phyloP scores from a whole-genome alignment of 2,113 vertebrate genomes.

The Psephotus haematonotus region DNA sequence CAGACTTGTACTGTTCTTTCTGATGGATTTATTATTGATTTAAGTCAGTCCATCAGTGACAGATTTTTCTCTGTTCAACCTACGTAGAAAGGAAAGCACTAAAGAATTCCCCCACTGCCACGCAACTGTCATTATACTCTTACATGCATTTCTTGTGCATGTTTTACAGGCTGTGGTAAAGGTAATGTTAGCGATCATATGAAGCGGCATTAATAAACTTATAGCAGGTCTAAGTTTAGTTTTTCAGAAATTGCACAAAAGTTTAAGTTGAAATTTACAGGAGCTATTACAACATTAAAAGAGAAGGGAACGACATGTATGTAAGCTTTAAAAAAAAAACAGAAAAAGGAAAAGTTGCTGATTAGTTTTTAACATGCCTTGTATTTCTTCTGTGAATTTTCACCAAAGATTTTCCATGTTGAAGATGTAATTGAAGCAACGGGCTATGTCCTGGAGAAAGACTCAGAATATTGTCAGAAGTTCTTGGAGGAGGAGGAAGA shows the following conservation, averaged over 20 bases:
- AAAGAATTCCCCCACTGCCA: fast-evolving
- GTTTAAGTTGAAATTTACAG: not conserved
- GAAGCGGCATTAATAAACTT: not conserved
- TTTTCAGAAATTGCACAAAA: not conserved
- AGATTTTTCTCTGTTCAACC: not conserved
- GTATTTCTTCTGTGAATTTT: not conserved
- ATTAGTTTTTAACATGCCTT: not conserved
- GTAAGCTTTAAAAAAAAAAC: not conserved
- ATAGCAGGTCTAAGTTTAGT: not conserved
- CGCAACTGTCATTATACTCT: not conserved
- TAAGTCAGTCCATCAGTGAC: not conserved
- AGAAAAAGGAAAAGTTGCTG: not conserved
- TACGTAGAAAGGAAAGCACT: not conserved
- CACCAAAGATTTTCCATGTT: constrained; percentile 87
- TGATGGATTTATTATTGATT: not conserved
- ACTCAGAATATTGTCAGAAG: constrained; percentile 94
- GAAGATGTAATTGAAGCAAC: constrained; percentile 96
- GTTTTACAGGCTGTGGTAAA: not conserved
- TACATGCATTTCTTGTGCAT: fast-evolving
- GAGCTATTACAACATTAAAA: not conserved
- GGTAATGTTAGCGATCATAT: not conserved
- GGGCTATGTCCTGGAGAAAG: constrained; percentile 90
- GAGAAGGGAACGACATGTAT: not conserved
- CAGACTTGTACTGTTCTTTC: not conserved
- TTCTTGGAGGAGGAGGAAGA: constrained; percentile 96